Evolutionary conservation across 1,140 invertebrate genomes (phyloP), one percentile per base, ranked within the genome.

Genomic region (Pogonognathellus flavescens): DNA sequence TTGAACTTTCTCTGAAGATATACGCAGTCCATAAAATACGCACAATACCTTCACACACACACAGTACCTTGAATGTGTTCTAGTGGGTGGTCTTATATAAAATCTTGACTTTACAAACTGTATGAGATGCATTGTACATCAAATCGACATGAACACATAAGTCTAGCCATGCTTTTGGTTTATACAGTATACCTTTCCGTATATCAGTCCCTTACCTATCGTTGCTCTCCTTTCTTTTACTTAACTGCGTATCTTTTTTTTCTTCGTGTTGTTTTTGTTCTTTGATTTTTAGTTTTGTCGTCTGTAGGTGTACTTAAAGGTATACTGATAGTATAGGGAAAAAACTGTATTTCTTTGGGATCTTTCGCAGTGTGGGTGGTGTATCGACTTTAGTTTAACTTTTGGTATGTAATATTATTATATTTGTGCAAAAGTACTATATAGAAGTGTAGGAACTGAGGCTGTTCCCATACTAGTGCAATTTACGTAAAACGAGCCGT

Each of bases 351-450:
- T n/a, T n/a, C n/a, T n/a, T n/a, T n/a, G 31, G 53, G 11, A 57
- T 57, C 53, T 57, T 25, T 76, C 13, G 25, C 14, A 41, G 16
- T 57, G 9, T 57, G 53, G 11, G 53, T 57, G 53, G 31, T 6
- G 31, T 76, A 76, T 76, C 70, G 70, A 76, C 25, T 76, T 76
- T 49, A 76, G 70, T 76, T 76, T 76, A 76, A 76, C 70, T 76
- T 76, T 10, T 66, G 25, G 55, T n/a, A 59, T 59, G 55, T 14
- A 59, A 59, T 41, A 41, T 41, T 41, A 6, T 41, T 41, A 41
- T 41, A 41, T 1, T 41, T 41, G 31, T 41, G 31, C 31, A 41
- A 41, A 41, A 41, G 31, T 41, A 41, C n/a, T n/a, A n/a, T n/a
- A n/a, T n/a, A n/a, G n/a, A n/a, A 55, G 18, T 59, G 55, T 59